These are phyloP conservation scores for Sussaba pulchella DNA, from an alignment of 2,888 invertebrate species.

Conservation along the genomic window DNA sequence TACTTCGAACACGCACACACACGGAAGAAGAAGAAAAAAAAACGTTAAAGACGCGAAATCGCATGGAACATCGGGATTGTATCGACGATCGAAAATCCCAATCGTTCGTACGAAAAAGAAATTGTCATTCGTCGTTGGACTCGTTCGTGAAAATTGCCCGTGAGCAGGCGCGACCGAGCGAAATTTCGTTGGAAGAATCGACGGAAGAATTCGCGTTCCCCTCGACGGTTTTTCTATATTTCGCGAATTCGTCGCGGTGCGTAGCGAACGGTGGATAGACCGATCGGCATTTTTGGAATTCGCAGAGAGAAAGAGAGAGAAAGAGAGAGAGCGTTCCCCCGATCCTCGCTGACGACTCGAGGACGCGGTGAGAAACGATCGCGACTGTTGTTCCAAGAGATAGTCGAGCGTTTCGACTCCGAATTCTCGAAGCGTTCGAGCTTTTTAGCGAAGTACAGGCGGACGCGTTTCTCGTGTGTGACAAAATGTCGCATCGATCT, in stretches of 20 bases:
- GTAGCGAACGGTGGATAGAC: slow-evolving; percentile 9
- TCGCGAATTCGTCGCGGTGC: slow-evolving; percentile 10
- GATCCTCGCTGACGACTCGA: slow-evolving; percentile 61
- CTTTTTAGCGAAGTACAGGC: slow-evolving; percentile 60
- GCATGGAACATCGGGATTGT: slow-evolving; percentile 50
- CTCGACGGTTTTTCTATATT: slow-evolving; percentile 11
- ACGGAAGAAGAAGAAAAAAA: background rate
- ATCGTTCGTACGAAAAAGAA: background rate
- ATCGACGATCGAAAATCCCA: slow-evolving; percentile 49
- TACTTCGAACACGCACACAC: background rate
- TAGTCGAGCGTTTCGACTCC: slow-evolving; percentile 16
- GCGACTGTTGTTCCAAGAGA: background rate
- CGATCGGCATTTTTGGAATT: slow-evolving; percentile 48
- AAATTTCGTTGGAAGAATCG: slow-evolving; percentile 44
- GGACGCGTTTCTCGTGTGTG: background rate
- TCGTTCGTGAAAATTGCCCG: slow-evolving; percentile 21
- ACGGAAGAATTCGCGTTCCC: slow-evolving; percentile 38
- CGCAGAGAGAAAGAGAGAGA: too few species aligned
- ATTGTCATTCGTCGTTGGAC: background rate
- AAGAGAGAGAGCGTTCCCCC: slow-evolving; percentile 10
- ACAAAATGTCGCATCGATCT: slow-evolving; percentile 22
- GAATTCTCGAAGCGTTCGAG: slow-evolving; percentile 64
- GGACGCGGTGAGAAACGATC: slow-evolving; percentile 50
- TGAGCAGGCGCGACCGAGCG: background rate
- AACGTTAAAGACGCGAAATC: background rate